A percentile compares a stretch with the other conserved stretches of the same genome.
phyloP scores from a whole-genome alignment of 2,888 invertebrate genomes.

The Apamea monoglypha region DNA sequence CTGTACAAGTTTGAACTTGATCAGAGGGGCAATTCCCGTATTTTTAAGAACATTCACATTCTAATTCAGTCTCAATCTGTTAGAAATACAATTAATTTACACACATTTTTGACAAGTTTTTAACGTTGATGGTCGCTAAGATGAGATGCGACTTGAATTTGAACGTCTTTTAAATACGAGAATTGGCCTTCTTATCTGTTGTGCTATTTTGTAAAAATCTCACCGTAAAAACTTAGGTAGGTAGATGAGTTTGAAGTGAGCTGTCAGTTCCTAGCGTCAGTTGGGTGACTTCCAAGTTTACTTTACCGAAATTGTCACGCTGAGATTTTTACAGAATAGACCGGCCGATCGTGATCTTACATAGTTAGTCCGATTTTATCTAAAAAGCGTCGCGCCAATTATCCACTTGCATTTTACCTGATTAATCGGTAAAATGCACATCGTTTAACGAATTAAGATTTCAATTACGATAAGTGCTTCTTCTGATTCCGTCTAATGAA shows the following conservation, averaged over 20 bases:
- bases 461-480: conserved; percentile 72
- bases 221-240: background rate
- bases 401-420: conserved; percentile 35
- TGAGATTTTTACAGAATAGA: background rate
- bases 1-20: conserved; percentile 57
- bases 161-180: too few relatives aligned
- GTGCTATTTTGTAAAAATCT: background rate
- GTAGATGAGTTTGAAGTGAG: too few relatives aligned
- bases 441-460: conserved; percentile 66
- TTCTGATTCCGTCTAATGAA: conserved; percentile 68
- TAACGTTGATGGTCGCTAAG: too few relatives aligned
- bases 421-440: conserved; percentile 64
- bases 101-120: too few relatives aligned
- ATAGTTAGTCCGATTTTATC: conserved; percentile 18
- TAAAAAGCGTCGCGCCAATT: conserved; percentile 41
- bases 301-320: too few relatives aligned
- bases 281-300: background rate
- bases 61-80: too few relatives aligned
- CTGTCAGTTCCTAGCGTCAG: too few relatives aligned
- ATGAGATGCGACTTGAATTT: too few relatives aligned
- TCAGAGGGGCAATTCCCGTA: background rate
- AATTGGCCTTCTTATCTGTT: background rate
- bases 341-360: background rate
- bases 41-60: too few relatives aligned
- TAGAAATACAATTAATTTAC: too few relatives aligned